Conservation (phyloP, 1,140 invertebrate species). For the Drosophila leontia region DNA sequence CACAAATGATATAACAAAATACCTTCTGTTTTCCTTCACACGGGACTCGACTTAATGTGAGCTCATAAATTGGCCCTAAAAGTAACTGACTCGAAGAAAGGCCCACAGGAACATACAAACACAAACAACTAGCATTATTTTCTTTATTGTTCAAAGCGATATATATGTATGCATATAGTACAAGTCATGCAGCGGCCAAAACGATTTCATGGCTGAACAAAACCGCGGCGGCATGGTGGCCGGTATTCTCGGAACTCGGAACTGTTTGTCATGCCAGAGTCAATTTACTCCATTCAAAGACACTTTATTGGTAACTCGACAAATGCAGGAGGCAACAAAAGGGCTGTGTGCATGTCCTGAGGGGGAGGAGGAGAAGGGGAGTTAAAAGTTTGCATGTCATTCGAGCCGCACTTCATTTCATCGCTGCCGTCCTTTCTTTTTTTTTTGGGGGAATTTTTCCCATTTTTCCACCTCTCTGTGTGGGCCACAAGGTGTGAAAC, state of each 20-base stretch:
- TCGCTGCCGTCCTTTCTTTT: conserved; percentile 8
- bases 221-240: conserved; percentile 3
- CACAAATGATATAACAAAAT: conserved; percentile 25
- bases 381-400: conserved; percentile 80
- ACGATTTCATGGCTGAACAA: conserved; percentile 45
- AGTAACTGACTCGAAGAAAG: conserved; percentile 47
- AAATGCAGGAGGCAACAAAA: conserved; percentile 26
- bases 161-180: conserved; percentile 25
- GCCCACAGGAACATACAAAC: conserved; percentile 7
- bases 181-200: conserved; percentile 64
- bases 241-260: conserved; percentile 22
- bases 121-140: conserved; percentile 5
- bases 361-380: conserved; percentile 19
- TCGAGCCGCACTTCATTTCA: conserved; percentile 72
- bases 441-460: conserved; percentile 24
- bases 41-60: conserved; percentile 37
- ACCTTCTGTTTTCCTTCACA: conserved; percentile 40
- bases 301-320: conserved; percentile 76
- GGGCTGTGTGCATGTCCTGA: conserved; percentile 26
- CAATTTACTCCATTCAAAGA: conserved; percentile 78
- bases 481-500: conserved; percentile 70
- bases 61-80: conserved; percentile 56
- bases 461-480: conserved; percentile 5
- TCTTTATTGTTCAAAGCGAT: conserved; percentile 20
- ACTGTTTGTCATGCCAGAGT: conserved; percentile 81